Evolutionary conservation across 2,797 vertebrate species (phyloP), one percentile per base, ranked within the genome.

Genomic region (Enteromius mattozi): DNA sequence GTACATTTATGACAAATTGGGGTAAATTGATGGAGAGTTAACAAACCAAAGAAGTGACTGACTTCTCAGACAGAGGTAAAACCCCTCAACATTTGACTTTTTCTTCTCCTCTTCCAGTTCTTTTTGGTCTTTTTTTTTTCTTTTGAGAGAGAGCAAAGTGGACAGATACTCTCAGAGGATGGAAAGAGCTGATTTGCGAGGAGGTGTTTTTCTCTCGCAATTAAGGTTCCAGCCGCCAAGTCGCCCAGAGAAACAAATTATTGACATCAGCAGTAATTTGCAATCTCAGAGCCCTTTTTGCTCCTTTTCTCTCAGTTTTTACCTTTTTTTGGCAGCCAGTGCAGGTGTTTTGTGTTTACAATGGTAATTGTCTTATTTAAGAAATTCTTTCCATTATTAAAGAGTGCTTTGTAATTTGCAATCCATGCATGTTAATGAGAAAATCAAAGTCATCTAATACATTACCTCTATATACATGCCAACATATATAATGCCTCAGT

Each of bases 161-260:
- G 49, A 77, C 81, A 80, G 51, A 61, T 8, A 66, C 70, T 80
- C 85, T 76, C 78, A 24, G 65, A 63, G 78, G 72, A 83, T 81
- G 40, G 35, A 17, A 78, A 54, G 66, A 78, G 71, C 54, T 33
- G 21, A 72, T 85, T 85, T 83, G 30, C 12, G 4, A 74, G 56
- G 47, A 47, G 35, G 75, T 77, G 68, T 78, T 78, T 76, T 85
- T 71, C 17, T 85, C 56, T 78, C 17, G 19, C 54, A 66, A 74
- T 87, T 82, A 82, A 80, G 74, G 24, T 51, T 82, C 61, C 37
- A 84, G 21, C 51, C 19, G 37, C 78, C 40, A 21, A 47, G 56
- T 27, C 63, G 78, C 74, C 42, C 6, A 40, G 80, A 51, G 70
- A 80, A 88, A 83, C 59, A 80, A 86, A 87, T 81, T 9, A 87